These are phyloP conservation scores for Sussaba pulchella DNA, from an alignment of 2,888 invertebrate species.

Conservation along the genomic window DNA sequence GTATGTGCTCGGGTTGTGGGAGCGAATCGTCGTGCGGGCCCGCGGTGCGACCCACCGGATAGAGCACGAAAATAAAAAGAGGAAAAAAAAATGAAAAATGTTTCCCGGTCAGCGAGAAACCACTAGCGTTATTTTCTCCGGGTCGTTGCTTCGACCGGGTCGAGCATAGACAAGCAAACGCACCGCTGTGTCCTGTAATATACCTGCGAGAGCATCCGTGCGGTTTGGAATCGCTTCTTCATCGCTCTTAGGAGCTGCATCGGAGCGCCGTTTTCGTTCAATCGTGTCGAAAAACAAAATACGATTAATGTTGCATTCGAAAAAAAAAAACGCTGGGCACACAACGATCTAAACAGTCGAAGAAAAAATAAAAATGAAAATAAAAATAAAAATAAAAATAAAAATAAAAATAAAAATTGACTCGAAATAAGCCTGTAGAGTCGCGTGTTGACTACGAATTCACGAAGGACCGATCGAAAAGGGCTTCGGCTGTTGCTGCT, in stretches of 20 bases:
- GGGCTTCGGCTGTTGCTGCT: constrained; percentile 25
- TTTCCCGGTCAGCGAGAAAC: neutral
- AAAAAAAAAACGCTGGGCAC: neutral
- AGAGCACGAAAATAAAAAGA: neutral
- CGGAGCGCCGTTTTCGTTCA: constrained; percentile 4
- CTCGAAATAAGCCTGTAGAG: constrained; percentile 59
- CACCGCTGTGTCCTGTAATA: too few species aligned
- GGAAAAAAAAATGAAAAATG: neutral
- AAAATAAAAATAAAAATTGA: constrained; percentile 46
- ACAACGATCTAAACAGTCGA: too few species aligned
- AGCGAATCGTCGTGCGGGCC: constrained; percentile 28
- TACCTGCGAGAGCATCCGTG: neutral
- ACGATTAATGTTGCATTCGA: constrained; percentile 5
- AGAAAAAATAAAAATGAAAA: neutral
- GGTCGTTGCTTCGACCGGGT: neutral
- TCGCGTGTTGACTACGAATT: constrained; percentile 65
- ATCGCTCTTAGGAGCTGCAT: constrained; percentile 4
- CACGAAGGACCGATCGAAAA: constrained; percentile 39
- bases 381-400: neutral
- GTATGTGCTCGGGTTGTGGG: constrained; percentile 18
- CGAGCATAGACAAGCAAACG: neutral
- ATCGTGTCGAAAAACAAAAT: constrained; percentile 19
- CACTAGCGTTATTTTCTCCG: neutral
- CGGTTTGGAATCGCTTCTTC: too few species aligned
- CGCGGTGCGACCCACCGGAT: constrained; percentile 17